Evolutionary conservation across 2,888 invertebrate species (phyloP).

Genomic region (Linnaemya tessellans): DNA sequence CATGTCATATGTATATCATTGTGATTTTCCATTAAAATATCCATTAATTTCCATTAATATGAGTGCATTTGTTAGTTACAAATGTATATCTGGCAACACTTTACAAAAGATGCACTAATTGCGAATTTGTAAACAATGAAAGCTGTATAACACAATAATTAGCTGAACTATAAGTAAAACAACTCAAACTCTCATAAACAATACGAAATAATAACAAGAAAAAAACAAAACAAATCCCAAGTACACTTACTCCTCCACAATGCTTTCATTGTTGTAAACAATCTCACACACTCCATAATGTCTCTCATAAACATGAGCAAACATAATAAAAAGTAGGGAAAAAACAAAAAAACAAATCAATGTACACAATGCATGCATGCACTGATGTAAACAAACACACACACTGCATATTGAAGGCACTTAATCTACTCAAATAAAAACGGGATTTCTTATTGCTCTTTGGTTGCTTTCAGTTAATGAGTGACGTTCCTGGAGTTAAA

Average conservation of each 20-base stretch:
- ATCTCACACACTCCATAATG: neutral
- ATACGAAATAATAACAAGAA: too few species aligned
- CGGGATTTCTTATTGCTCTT: neutral
- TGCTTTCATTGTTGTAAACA: too few species aligned
- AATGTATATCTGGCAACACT: too few species aligned
- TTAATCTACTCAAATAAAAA: neutral
- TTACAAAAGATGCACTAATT: too few species aligned
- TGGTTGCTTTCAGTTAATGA: neutral
- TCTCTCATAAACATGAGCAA: neutral
- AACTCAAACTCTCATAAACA: neutral
- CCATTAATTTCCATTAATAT: too few species aligned
- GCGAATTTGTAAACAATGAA: too few species aligned
- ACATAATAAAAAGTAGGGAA: neutral
- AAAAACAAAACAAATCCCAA: too few species aligned
- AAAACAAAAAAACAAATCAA: neutral
- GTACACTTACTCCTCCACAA: too few species aligned
- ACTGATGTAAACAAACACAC: neutral
- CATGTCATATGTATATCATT: too few species aligned
- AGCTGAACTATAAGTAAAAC: neutral
- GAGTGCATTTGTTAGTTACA: too few species aligned
- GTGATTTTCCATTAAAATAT: too few species aligned
- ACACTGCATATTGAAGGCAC: neutral
- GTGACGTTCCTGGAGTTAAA: neutral
- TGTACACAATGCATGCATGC: neutral
- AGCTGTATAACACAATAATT: too few species aligned